Evolutionary conservation across 2,888 invertebrate genomes (phyloP).

Genomic region (Acronicta alni): DNA sequence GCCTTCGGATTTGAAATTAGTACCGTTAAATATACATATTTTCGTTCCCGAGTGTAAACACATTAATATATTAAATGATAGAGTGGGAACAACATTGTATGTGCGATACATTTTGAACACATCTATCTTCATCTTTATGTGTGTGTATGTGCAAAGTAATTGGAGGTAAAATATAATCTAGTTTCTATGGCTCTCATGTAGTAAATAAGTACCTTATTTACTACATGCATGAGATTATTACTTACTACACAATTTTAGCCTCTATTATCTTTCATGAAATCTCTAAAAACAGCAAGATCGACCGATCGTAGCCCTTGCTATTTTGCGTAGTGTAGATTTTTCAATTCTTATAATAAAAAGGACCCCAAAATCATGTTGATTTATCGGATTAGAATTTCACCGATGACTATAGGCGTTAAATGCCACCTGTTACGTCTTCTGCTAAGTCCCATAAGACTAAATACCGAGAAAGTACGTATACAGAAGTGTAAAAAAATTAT

Average conservation of each 20-base stretch:
- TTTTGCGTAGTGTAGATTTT: too few species aligned
- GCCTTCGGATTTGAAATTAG: too few species aligned
- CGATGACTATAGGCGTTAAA: too few species aligned
- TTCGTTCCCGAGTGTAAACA: neutral
- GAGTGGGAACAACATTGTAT: constrained; percentile 13
- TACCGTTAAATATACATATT: neutral
- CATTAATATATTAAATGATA: constrained; percentile 11
- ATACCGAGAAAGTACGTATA: constrained; percentile 25
- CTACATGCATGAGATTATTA: too few species aligned
- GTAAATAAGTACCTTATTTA: neutral
- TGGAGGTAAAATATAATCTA: neutral
- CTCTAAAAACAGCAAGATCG: too few species aligned
- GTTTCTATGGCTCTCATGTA: neutral
- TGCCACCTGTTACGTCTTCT: neutral
- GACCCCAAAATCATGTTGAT: too few species aligned
- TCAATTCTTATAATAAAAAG: too few species aligned
- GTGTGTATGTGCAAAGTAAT: neutral
- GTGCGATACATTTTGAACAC: constrained; percentile 7
- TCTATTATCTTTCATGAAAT: too few species aligned
- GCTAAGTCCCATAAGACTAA: neutral
- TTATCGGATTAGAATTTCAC: too few species aligned
- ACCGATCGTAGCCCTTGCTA: too few species aligned
- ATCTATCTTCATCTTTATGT: constrained; percentile 9
- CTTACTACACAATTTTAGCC: neutral
- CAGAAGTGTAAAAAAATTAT: constrained; percentile 35